Percentiles rank a stretch among this genome's conserved stretches.
phyloP scores from a whole-genome alignment of 2,888 invertebrate species.

The Thyatira batis region DNA sequence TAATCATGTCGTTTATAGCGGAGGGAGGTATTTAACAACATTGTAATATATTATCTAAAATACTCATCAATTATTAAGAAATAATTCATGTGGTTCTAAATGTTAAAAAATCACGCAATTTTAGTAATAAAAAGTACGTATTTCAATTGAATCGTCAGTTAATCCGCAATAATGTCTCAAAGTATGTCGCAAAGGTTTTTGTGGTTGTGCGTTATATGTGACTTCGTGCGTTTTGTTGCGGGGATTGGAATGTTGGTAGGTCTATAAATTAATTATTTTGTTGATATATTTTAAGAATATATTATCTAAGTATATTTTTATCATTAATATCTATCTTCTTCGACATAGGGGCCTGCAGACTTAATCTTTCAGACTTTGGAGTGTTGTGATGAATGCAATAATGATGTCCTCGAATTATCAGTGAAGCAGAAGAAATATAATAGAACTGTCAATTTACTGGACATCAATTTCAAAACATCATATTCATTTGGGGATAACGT shows the following conservation, averaged over 20 bases:
- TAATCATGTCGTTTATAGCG: not conserved
- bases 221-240: not conserved
- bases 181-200: not conserved
- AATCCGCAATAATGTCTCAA: no score
- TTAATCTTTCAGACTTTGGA: conserved; percentile 13
- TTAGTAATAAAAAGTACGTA: not conserved
- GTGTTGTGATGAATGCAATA: conserved; percentile 13
- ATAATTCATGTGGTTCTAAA: not conserved
- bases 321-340: not conserved
- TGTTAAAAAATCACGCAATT: not conserved
- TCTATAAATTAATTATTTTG: not conserved
- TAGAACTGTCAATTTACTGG: conserved; percentile 15
- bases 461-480: conserved; percentile 9
- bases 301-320: not conserved
- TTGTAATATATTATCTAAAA: not conserved
- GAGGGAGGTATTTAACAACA: not conserved
- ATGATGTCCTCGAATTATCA: conserved; percentile 1
- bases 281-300: no score
- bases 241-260: not conserved
- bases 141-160: not conserved
- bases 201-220: not conserved
- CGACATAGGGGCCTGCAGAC: conserved; percentile 20
- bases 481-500: conserved; percentile 11
- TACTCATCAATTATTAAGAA: not conserved
- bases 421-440: conserved; percentile 18